Evolutionary conservation across 2,888 invertebrate species (phyloP), one percentile per base, ranked within the genome.

Genomic region (Polyommatus iphigenia): DNA sequence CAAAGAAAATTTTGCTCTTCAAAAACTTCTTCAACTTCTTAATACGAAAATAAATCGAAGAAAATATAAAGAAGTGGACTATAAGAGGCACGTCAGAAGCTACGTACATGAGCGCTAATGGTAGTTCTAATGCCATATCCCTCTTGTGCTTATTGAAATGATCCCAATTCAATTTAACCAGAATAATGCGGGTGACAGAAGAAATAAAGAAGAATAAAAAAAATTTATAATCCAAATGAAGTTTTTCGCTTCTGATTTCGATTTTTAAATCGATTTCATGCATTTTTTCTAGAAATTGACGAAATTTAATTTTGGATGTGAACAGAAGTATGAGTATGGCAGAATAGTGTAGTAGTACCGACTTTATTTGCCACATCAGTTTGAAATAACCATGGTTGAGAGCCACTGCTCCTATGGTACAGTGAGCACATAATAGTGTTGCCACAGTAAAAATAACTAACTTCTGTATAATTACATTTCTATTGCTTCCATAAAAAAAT

Each of bases 201-300:
- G 36, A 46, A 41, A 57, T 13, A 0, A 57, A 6, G 13, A 54
- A 32, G 32, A 32, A 71, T 2, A 29, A 2, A 20, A 77, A 36
- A 36, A 77, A 72, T 72, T 77, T 72, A 2, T n/a, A 20, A 7
- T 77, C 72, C 20, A 71, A 71, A 57, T 29, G 54, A n/a, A 71
- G 36, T 57, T 36, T 18, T 15, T 29, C 54, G 5, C 72, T 57
- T n/a, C 54, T 46, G 6, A 77, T 13, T n/a, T 54, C 77, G 15
- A 77, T 36, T 71, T 57, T 77, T 29, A 57, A 71, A 71, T 77
- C 77, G 3, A 77, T 77, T 18, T 15, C 57, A 15, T 72, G 54
- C 10, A 77, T 24, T 50, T 71, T 77, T 29, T 77, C 77, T 2
- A 71, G 29, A 46, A 77, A 77, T 29, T 10, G 10, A n/a, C 72